Conservation (phyloP, 2,797 vertebrate species). For the Takifugu rubripes region DNA sequence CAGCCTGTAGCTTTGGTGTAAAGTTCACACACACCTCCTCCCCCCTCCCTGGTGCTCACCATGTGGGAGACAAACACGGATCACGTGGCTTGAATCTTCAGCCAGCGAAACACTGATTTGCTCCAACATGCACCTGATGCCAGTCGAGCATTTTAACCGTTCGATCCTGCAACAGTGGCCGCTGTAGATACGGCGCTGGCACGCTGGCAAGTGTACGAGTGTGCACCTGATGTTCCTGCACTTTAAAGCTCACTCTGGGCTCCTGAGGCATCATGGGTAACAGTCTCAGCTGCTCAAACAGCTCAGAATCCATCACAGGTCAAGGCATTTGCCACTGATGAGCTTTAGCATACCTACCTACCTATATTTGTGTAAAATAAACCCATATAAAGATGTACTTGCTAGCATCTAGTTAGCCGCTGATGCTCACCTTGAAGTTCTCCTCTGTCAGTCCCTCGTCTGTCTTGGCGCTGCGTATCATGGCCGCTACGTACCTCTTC, state of each 20-base stretch:
- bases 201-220: conserved; percentile 2
- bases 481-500: conserved; percentile 92
- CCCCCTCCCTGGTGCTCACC: background rate
- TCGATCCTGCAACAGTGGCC: background rate
- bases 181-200: background rate
- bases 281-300: conserved; percentile 7
- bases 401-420: background rate
- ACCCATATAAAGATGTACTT: background rate
- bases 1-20: conserved; percentile 1
- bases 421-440: conserved; percentile 85
- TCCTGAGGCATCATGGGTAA: conserved; percentile 48
- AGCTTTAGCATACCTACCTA: no score
- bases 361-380: no score
- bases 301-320: conserved; percentile 18
- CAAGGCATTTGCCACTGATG: conserved; percentile 5
- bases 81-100: background rate
- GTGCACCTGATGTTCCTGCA: conserved; percentile 45
- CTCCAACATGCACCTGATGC: conserved; percentile 16
- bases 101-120: conserved; percentile 11
- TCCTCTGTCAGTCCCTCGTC: conserved; percentile 94
- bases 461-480: conserved; percentile 95
- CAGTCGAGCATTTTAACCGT: background rate
- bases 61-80: conserved; percentile 6
- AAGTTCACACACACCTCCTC: background rate
- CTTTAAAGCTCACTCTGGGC: conserved; percentile 38